Evolutionary conservation across 37 sponge, comb jelly and placozoan genomes (phyloP), one percentile per base, ranked within the genome.

Genomic region (Oscarella lobularis): DNA sequence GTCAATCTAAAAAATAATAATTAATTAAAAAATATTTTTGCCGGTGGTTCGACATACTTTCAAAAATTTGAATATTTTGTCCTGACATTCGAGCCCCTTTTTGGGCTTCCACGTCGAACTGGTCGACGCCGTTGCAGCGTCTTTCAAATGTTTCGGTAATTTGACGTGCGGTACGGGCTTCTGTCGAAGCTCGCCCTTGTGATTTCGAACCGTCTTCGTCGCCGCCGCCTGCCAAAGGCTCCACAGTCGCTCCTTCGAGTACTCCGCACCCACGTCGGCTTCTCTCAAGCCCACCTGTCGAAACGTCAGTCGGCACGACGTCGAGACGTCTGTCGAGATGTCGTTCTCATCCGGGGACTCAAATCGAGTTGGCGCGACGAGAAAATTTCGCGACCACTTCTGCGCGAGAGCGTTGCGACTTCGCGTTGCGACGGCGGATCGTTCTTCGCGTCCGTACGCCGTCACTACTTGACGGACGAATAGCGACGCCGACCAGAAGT

Each of bases 401-500:
- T 14, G 6, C 60, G 60, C 20, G 5, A 68, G 6, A 5, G 29
- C 31, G 35, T 68, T 20, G 6, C 71, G 29, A 35, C 4, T 14
- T 9, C 60, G 60, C 20, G 20, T 20, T n/a, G n/a, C n/a, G 14
- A 20, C 60, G 9, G 60, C 60, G 20, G 60, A 48, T 9, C 60
- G 60, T 79, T 91, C 88, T 40, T 85, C 40, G 39, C 75, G 39
- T 9, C 69, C 39, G 70, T 91, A 91, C 5, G 80, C 78, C 30
- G 85, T 81, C 6, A 78, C 38, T 40, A 91, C 66, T 70, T 87
- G 88, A 38, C 81, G 80, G 1, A 82, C 48, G 69, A 91, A 87
- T 36, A 91, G 76, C 37, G 82, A 84, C 0, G 88, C 82, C 0
- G 92, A 91, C 92, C 92, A 91, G 67, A 66, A 91, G 76, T 91